A percentile compares a stretch with the other conserved stretches of the same genome.
Evolutionary conservation across 2,888 invertebrate genomes (phyloP).

Genomic region (Stenolophus ochropezus): DNA sequence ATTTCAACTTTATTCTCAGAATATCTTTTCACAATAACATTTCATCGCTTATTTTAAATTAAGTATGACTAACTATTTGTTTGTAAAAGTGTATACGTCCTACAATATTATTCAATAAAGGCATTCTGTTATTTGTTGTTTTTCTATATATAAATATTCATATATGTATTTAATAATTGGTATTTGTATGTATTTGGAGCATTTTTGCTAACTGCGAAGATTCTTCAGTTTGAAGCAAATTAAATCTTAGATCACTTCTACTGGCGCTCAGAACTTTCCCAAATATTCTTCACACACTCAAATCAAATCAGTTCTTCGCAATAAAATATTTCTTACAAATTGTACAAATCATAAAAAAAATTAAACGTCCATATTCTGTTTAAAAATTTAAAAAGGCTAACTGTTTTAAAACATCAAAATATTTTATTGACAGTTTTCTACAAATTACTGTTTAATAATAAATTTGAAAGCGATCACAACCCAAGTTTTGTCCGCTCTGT

Average conservation of each 20-base stretch:
- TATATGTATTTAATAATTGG: constrained; percentile 57
- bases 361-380: no score
- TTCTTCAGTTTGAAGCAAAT: constrained; percentile 56
- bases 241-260: constrained; percentile 47
- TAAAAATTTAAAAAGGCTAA: no score
- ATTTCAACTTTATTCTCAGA: constrained; percentile 56
- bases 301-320: no score
- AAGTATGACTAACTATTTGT: constrained; percentile 70
- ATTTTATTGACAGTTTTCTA: no score
- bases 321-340: no score
- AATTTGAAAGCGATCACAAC: no score
- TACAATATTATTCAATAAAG: constrained; percentile 73
- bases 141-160: constrained; percentile 65
- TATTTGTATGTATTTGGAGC: constrained; percentile 60
- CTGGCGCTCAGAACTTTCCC: neutral
- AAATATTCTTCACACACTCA: neutral
- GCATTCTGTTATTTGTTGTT: constrained; percentile 74
- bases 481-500: no score
- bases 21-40: constrained; percentile 55
- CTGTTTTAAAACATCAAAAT: no score
- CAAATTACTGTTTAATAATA: no score
- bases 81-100: constrained; percentile 74
- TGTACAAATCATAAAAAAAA: no score
- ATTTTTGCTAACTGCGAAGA: constrained; percentile 53
- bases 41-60: constrained; percentile 67